Evolutionary conservation across 1,140 invertebrate species (phyloP).

Genomic region (Macrotrachela quadricornifera): DNA sequence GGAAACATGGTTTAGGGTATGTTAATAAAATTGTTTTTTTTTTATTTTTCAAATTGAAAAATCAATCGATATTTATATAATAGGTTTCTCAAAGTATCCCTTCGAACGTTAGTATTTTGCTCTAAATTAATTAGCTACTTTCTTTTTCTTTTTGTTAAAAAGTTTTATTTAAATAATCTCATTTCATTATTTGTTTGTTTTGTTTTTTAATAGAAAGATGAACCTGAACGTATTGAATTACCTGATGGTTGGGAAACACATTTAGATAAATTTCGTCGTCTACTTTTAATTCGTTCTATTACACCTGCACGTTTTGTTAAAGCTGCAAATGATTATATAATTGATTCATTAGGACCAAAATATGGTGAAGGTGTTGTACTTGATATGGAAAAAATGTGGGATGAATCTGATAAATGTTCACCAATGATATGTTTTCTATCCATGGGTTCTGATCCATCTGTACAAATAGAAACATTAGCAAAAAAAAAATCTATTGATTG

Average conservation of each 20-base stretch:
- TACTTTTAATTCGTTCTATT: slow-evolving; percentile 73
- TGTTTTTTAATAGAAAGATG: slow-evolving; percentile 50
- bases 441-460: slow-evolving; percentile 80
- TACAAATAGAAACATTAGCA: slow-evolving; percentile 64
- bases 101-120: too few relatives aligned
- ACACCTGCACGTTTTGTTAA: slow-evolving; percentile 82
- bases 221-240: slow-evolving; percentile 67
- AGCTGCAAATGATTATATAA: slow-evolving; percentile 68
- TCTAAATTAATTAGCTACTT: too few relatives aligned
- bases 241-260: slow-evolving; percentile 70
- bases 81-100: too few relatives aligned
- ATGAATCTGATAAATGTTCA: slow-evolving; percentile 60
- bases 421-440: slow-evolving; percentile 78
- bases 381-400: slow-evolving; percentile 55
- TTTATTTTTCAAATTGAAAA: too few relatives aligned
- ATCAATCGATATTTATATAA: too few relatives aligned
- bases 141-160: too few relatives aligned
- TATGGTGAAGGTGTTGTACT: slow-evolving; percentile 75
- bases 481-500: slow-evolving; percentile 61
- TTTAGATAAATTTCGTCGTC: slow-evolving; percentile 65
- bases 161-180: too few relatives aligned
- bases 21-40: too few relatives aligned
- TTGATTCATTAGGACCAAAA: slow-evolving; percentile 64
- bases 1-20: too few relatives aligned
- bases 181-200: too few relatives aligned